Percentiles rank a stretch among this genome's conserved stretches.
These are phyloP conservation scores for Drosophila equinoxialis DNA, from an alignment of 1,140 invertebrate species.

Conservation along the genomic window DNA sequence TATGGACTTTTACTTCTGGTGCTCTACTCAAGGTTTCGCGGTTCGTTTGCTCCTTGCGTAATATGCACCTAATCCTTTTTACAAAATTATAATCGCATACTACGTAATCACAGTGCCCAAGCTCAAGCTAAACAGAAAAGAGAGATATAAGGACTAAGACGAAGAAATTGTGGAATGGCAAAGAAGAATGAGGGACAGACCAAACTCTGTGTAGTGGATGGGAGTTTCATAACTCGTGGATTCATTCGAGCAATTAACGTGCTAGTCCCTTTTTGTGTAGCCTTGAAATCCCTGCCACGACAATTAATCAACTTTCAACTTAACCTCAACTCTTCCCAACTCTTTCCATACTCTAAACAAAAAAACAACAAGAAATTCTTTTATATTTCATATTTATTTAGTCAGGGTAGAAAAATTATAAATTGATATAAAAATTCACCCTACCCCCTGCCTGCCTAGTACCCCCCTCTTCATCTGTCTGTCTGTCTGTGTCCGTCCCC, in stretches of 20 bases:
- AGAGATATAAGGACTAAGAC: neutral
- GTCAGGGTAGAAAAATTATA: slow-evolving; percentile 77
- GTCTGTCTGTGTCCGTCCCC: slow-evolving; percentile 12
- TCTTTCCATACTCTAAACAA: neutral
- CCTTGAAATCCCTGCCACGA: slow-evolving; percentile 44
- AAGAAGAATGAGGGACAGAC: neutral
- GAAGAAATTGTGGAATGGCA: neutral
- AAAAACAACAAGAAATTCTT: neutral
- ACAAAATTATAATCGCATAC: slow-evolving; percentile 77
- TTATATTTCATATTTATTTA: slow-evolving; percentile 37
- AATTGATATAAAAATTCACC: slow-evolving; percentile 76
- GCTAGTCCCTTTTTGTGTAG: slow-evolving; percentile 13
- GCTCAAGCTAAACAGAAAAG: slow-evolving; percentile 29
- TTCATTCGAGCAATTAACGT: slow-evolving; percentile 50
- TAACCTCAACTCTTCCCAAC: slow-evolving; percentile 30
- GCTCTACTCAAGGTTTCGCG: slow-evolving; percentile 62
- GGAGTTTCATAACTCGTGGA: slow-evolving; percentile 76
- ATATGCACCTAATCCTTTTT: slow-evolving; percentile 80
- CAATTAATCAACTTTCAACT: slow-evolving; percentile 66
- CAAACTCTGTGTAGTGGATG: neutral
- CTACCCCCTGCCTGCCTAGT: neutral
- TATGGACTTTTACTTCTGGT: slow-evolving; percentile 24
- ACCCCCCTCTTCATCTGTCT: slow-evolving; percentile 49
- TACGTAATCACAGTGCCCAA: slow-evolving; percentile 71
- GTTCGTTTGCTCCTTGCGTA: slow-evolving; percentile 69